Conservation (phyloP, 2,797 vertebrate genomes). For the Nannoperca obscura region DNA sequence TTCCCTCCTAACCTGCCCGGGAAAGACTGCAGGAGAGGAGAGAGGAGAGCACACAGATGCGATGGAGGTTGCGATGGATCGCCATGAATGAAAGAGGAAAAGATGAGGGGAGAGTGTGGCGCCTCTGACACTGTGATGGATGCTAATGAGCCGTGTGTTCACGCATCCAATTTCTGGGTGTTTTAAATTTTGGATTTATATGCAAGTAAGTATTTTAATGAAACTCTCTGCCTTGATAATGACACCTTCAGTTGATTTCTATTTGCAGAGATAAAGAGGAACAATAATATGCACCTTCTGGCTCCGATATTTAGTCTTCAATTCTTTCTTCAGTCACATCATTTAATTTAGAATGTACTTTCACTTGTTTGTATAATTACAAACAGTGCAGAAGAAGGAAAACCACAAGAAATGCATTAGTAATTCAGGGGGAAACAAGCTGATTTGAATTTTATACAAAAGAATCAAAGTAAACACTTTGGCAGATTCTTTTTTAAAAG, state of each 20-base stretch:
- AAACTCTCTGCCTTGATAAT: neutral
- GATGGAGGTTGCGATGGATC: slow-evolving; percentile 58
- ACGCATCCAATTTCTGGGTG: slow-evolving; percentile 20
- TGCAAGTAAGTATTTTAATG: slow-evolving; percentile 56
- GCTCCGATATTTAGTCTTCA: neutral
- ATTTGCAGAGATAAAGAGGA: neutral
- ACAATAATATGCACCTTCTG: neutral
- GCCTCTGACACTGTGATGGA: slow-evolving; percentile 63
- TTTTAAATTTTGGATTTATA: slow-evolving; percentile 40
- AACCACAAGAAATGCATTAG: neutral
- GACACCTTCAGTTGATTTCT: neutral
- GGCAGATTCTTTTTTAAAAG: neutral
- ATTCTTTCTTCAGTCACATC: neutral
- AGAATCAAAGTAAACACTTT: neutral
- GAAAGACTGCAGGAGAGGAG: slow-evolving; percentile 61
- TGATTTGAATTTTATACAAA: neutral
- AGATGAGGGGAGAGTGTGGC: slow-evolving; percentile 43
- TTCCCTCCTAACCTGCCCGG: slow-evolving; percentile 68
- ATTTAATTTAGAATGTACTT: neutral
- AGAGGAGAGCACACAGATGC: slow-evolving; percentile 58
- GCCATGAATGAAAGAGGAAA: slow-evolving; percentile 55
- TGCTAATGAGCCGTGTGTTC: slow-evolving; percentile 65
- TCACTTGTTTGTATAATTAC: slow-evolving; percentile 4
- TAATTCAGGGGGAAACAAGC: neutral
- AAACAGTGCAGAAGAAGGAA: neutral